Base-by-base conservation (phyloP, 2,113 vertebrate species). In the Lanius collurio region DNA sequence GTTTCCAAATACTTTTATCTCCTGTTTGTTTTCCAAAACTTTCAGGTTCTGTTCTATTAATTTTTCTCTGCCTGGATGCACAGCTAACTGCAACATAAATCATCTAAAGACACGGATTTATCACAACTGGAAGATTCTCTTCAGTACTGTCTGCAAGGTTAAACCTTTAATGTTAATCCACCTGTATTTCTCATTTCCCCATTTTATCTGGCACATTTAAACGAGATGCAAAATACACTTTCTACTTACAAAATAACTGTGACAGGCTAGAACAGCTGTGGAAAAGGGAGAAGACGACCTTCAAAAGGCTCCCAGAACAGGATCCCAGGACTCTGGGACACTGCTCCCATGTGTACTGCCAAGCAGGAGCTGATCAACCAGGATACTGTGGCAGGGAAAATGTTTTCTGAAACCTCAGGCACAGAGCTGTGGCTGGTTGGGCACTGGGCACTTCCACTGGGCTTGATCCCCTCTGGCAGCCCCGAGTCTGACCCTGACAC, bases 31-130 rank as follows among this genome's bases (percentile, higher is more conserved):
- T 83, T 89, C 64, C 39, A 83, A 41, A 89, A 90, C 79, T 71
- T 93, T 68, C 60, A 59, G 33, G 53, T 90, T 95, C 78, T 64
- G 30, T 88, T 81, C 93, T 88, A 70, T 93, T 96, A 94, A 81
- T 81, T 95, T 95, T 83, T 35, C 65, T 33, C 80, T 83, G 88
- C 80, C 80, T 87, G 88, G 64, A 55, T 64, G 65, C 85, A 92
- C 83, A 68, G 49, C 64, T 95, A 92, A 92, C 73, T 78, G 83
- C 83, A 92, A 95, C 74, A 96, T 86, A 96, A 89, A 96, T 93
- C 90, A 95, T 87, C 62, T 71, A 64, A 89, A 69, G 83, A 84
- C 90, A 78, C 0, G 5, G 65, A 86, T 92, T 95, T 85, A 91
- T 93, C 75, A 81, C 44, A 85, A 68, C 73, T 78, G 90, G 73